These are phyloP conservation scores for Conopomorpha cramerella DNA, from an alignment of 1,140 invertebrate species.

Conservation along the genomic window DNA sequence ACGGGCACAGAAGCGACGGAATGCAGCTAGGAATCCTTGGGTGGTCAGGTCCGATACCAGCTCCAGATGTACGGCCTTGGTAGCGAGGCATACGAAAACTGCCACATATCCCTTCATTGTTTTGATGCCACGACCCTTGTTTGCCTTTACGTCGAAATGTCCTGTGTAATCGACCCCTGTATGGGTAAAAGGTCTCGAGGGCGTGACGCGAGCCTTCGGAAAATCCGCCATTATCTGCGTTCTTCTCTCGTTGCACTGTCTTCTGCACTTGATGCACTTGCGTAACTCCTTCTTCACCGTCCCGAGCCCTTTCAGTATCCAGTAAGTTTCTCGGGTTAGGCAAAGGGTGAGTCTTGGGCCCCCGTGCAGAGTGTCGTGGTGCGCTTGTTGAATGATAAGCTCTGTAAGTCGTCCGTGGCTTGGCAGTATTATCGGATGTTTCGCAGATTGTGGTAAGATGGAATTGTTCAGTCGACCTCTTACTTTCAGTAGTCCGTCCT, in stretches of 20 bases:
- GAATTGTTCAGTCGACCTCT: conserved; percentile 34
- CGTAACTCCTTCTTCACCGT: conserved; percentile 9
- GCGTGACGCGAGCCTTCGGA: conserved; percentile 14
- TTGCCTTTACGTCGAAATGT: conserved; percentile 22
- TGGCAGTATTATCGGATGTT: conserved; percentile 44
- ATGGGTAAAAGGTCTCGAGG: conserved; percentile 22
- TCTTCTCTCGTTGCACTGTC: conserved; percentile 3
- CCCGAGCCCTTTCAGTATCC: conserved; percentile 14
- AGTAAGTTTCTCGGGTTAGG: conserved; percentile 17
- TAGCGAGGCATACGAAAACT: no score
- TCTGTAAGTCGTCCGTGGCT: conserved; percentile 15
- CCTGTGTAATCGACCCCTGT: conserved; percentile 41
- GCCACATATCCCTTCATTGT: conserved; percentile 38
- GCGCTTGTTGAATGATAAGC: conserved; percentile 20
- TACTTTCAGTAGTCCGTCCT: conserved; percentile 31
- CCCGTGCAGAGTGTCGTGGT: conserved; percentile 11
- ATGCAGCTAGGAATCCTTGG: conserved; percentile 18
- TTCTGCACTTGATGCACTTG: conserved; percentile 11
- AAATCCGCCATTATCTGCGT: conserved; percentile 30
- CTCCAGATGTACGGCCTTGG: conserved; percentile 44
- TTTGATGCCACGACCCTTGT: conserved; percentile 15
- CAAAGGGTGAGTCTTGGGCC: conserved; percentile 8
- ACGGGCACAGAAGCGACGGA: conserved; percentile 17
- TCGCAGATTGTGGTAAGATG: conserved; percentile 17
- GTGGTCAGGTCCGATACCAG: conserved; percentile 23